Evolutionary conservation across 2,797 vertebrate genomes (phyloP), one percentile per base, ranked within the genome.

Genomic region (Anniella stebbinsi): DNA sequence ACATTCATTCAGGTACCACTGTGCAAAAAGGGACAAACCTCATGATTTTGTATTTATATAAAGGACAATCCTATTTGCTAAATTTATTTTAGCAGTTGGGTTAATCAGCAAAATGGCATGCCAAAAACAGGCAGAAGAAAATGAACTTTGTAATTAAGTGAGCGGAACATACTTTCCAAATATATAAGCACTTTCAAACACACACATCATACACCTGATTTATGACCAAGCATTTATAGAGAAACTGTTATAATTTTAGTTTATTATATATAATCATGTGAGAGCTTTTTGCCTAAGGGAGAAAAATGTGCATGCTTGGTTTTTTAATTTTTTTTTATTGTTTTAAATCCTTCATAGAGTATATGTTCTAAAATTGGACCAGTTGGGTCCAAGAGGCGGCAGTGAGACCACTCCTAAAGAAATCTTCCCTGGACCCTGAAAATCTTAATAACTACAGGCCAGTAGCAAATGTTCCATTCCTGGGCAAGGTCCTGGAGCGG

Each of bases 1-100:
- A 91, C 93, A 95, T 95, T 92, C 88, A 94, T 92, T 95, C 96
- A 96, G 94, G 95, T 96, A 92, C 88, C 95, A 96, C 96, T 96
- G 94, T 80, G 86, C 41, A 66, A 69, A 69, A 80, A 85, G 87
- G 75, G 67, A 9, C 80, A 95, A 92, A 95, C 72, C 80, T 83
- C 48, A 88, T 91, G 86, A 95, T 95, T 97, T 93, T 91, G 88
- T 86, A 93, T 95, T 95, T 96, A 89, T 95, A 96, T 95, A 95
- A 94, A 91, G 95, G 96, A 91, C 82, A 95, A 88, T 92, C 93
- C 88, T 91, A 88, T 89, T 95, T 93, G 89, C 92, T 91, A 95
- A 95, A 97, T 96, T 94, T 93, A 94, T 96, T 96, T 94, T n/a
- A 78, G 84, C 83, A 92, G 91, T 93, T 92, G 17, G 69, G 93